Evolutionary conservation across 2,113 vertebrate species (phyloP), one percentile per base, ranked within the genome.

Genomic region (Gymnobelideus leadbeateri): DNA sequence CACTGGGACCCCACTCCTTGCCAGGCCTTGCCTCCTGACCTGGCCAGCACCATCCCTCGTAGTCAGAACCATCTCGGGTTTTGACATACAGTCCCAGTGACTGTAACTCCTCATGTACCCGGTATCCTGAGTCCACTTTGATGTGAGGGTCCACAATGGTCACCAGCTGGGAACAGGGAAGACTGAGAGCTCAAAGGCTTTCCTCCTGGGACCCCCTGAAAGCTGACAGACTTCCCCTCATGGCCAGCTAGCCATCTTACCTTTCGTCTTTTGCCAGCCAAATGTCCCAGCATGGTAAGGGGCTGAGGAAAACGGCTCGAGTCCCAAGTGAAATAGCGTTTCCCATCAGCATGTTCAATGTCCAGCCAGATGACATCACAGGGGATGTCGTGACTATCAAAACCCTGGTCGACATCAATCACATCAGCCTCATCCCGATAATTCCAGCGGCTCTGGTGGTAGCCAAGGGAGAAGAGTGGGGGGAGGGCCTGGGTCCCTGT

Each of bases 391-490:
- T 99, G 99, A 37, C 99, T 98, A 37, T 99, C 99, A 0, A 99
- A 99, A 3, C 99, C 99, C 0, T 96, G 97, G 90, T 99, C 99
- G 47, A 99, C 99, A 0, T 98, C 93, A 8, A 97, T 98, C 93
- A 99, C 99, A 0, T 99, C 99, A 0, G 99, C 99, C 98, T 99
- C 99, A 21, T 99, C 99, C 0, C 99, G 99, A 98, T 99, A 99
- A 97, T 99, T 99, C 99, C 99, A 99, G 96, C 99, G 99, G 98
- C 99, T 99, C 98, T 99, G 99, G 98, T 99, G 99, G 97, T 99
- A 99, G 2, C 97, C 99, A 92, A 99, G 96, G 1, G 99, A 97
- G 31, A 99, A 98, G 2, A 99, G 98, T 0, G 99, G 99, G 43
- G 99, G 99, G 96, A 99, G 98, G 6, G 99, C 98, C 98, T 99